A percentile compares a stretch with the other conserved stretches of the same genome.
phyloP scores from a whole-genome alignment of 1,140 invertebrate species.

The Drosophila chauvacae region DNA sequence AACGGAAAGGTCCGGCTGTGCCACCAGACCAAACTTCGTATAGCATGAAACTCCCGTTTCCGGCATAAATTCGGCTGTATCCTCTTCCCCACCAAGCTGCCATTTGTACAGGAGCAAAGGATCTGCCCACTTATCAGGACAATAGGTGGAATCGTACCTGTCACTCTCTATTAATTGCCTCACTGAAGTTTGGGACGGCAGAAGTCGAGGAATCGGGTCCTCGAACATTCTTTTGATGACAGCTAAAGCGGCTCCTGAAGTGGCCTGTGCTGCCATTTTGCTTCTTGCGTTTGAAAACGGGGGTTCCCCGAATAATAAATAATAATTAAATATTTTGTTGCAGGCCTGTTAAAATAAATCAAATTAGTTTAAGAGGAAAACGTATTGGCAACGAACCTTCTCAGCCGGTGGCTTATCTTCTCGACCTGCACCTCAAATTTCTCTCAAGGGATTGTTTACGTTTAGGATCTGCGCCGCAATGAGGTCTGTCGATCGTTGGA shows the following conservation, averaged over 20 bases:
- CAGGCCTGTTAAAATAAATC: neutral
- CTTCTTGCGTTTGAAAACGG: neutral
- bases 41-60: neutral
- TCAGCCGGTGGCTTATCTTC: too few relatives aligned
- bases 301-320: neutral
- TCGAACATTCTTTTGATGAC: neutral
- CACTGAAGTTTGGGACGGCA: neutral
- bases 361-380: neutral
- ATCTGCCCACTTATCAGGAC: neutral
- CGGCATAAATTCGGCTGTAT: neutral
- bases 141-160: neutral
- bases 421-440: too few relatives aligned
- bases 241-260: neutral
- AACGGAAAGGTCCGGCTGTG: too few relatives aligned
- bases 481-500: neutral
- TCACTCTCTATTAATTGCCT: neutral
- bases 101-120: slow-evolving; percentile 1
- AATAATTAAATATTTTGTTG: neutral
- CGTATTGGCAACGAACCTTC: neutral
- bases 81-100: neutral
- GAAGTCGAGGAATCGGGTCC: neutral
- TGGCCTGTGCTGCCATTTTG: neutral
- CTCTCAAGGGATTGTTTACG: too few relatives aligned
- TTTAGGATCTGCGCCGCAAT: neutral
- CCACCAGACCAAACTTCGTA: too few relatives aligned